These are phyloP conservation scores for Drosophila kambysellisi DNA, from an alignment of 2,888 invertebrate genomes.

Conservation along the genomic window DNA sequence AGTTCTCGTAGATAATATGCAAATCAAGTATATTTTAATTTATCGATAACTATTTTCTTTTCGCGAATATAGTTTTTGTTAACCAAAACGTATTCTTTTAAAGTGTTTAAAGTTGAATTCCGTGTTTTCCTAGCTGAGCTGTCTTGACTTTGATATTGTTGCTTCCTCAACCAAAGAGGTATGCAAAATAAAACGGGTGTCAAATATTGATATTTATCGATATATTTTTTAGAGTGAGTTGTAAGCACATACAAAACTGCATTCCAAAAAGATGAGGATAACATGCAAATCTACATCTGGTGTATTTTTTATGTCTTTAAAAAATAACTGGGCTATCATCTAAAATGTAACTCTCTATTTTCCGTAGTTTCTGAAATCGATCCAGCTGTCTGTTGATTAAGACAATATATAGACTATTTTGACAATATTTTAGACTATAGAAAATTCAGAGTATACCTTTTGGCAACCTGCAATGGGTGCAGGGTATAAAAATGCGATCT, in stretches of 20 bases:
- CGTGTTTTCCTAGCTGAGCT: background rate
- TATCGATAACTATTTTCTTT: background rate
- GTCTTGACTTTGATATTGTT: background rate
- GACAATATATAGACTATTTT: background rate
- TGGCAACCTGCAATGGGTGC: background rate
- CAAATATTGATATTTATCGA: background rate
- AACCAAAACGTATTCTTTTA: background rate
- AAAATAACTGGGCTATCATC: background rate
- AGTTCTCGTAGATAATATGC: background rate
- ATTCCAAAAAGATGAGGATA: background rate
- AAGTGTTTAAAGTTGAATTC: background rate
- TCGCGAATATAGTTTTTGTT: background rate
- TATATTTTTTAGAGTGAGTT: background rate
- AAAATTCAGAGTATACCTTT: background rate
- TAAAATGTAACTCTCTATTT: background rate
- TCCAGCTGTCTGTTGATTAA: background rate
- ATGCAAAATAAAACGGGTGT: background rate
- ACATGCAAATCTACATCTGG: background rate
- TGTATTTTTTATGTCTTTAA: background rate
- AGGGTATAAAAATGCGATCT: conserved; percentile 22
- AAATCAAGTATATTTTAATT: background rate
- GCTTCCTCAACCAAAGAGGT: background rate
- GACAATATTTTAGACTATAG: too few relatives aligned
- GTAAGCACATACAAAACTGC: background rate
- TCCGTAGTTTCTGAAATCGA: background rate